Evolutionary conservation across 1,140 invertebrate genomes (phyloP), one percentile per base, ranked within the genome.

Genomic region (Galendromus occidentalis): DNA sequence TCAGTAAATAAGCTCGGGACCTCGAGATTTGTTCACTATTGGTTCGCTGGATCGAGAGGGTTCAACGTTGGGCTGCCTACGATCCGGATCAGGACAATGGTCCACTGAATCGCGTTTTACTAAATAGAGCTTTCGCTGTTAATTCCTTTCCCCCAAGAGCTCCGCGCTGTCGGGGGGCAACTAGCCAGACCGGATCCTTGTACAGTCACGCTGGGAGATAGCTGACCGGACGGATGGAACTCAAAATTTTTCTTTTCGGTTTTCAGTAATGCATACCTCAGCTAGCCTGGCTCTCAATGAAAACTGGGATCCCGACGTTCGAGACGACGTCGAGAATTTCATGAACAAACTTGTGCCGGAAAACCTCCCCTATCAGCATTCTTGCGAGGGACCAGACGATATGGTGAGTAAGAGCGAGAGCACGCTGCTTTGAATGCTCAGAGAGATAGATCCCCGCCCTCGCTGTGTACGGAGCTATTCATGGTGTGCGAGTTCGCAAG

Each of bases 251-350:
- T 39, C 9, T 39, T 39, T 67, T 72, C 67, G 68, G 28, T 70
- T 71, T 86, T 86, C 80, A 94, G 91, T 95, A 78, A 85, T 94
- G 78, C 91, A 96, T 79, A 96, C 91, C 73, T 94, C 91, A 73
- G 91, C 91, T 73, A 94, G 91, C 82, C 82, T 96, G 75, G 89
- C 90, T 69, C 80, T 96, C 75, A 95, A 95, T 79, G 91, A 96
- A 81, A 94, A 91, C 79, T 95, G 91, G 90, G 90, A 95, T 81
- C 89, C 90, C 70, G 88, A 93, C 80, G 91, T 93, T 67, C 70
- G 89, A 78, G 88, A 91, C 75, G 92, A 96, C 75, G 93, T 94
- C 88, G 91, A 95, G 80, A 95, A 92, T 88, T 94, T 95, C 87
- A 81, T 96, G 75, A 93, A 94, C 79, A 93, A 91, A 85, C 89